Evolutionary conservation across 1,140 invertebrate species (phyloP).

Genomic region (Drosophila yakuba): DNA sequence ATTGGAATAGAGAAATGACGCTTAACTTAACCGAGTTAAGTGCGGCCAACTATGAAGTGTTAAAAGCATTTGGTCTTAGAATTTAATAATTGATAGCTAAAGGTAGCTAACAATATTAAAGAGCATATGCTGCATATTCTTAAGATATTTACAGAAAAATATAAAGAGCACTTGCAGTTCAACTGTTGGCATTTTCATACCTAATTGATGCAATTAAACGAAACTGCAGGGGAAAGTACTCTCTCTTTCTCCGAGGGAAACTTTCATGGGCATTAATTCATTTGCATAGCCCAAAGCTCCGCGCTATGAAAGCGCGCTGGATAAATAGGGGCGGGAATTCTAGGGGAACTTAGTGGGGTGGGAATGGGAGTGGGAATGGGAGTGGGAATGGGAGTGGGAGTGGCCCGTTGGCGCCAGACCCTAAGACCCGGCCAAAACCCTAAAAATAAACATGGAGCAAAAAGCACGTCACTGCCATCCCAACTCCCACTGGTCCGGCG

Average conservation of each 20-base stretch:
- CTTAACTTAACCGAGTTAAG: too few species aligned
- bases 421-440: constrained; percentile 45
- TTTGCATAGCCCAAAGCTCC: constrained; percentile 51
- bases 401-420: constrained; percentile 47
- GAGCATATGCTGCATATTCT: too few species aligned
- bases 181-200: constrained; percentile 23
- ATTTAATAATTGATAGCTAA: too few species aligned
- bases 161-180: not conserved
- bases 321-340: not conserved
- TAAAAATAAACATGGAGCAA: constrained; percentile 61
- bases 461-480: constrained; percentile 43
- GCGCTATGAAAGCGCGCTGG: constrained; percentile 10
- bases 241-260: not conserved
- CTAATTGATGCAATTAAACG: constrained; percentile 35
- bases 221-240: constrained; percentile 28
- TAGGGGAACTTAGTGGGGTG: not conserved
- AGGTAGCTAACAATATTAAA: too few species aligned
- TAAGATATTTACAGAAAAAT: not conserved
- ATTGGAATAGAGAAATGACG: constrained; percentile 21
- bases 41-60: not conserved
- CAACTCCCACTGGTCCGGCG: constrained; percentile 18
- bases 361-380: too few species aligned
- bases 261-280: constrained; percentile 43
- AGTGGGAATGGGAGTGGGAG: not conserved
- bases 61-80: not conserved